Evolutionary conservation across 2,797 vertebrate species (phyloP), one percentile per base, ranked within the genome.

Genomic region (Artibeus jamaicensis): DNA sequence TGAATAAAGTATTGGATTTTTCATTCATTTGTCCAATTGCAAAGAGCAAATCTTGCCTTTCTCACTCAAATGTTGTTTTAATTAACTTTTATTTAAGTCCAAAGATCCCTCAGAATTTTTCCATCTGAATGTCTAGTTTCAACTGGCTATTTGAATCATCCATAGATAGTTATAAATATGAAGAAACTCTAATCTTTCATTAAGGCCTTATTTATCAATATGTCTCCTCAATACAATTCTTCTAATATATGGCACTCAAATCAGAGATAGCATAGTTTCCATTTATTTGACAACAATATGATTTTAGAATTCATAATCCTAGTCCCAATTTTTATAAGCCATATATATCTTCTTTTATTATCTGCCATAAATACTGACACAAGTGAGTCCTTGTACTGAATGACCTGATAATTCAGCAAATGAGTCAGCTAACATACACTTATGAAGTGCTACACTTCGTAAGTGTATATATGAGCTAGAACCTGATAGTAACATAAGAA

Each of bases 141-240:
- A 86, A 12, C 32, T 91, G 32, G 26, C 67, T 42, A 89, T 92
- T 94, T 74, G 22, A 97, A 95, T 93, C 74, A 96, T 32, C 37
- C 53, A 42, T 6, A 85, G 32, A 34, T 29, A 65, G 62, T 34
- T 94, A 83, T 93, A 46, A 89, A 62, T 37, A 96, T 34, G 50
- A 9, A 91, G 57, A 96, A 37, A 37, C 10, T 19, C 2, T 5
- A 77, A 37, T 62, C 29, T 74, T 93, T 93, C 71, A 68, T 62
- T 12, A 90, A 87, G 3, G 15, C 78, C 44, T 37, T 91, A 10
- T 84, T 78, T 94, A 88, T 73, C 96, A 93, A 83, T 34, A 50
- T 42, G 4, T 53, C 24, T 71, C 26, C n/a, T 90, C 50, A 92
- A 34, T 59, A 84, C 5, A 76, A 1, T 65, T 44, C 2, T 67